Percentiles rank a stretch among this genome's conserved stretches.
These are phyloP conservation scores for Phoxinus dragarum DNA, from an alignment of 2,797 vertebrate species.

Conservation along the genomic window DNA sequence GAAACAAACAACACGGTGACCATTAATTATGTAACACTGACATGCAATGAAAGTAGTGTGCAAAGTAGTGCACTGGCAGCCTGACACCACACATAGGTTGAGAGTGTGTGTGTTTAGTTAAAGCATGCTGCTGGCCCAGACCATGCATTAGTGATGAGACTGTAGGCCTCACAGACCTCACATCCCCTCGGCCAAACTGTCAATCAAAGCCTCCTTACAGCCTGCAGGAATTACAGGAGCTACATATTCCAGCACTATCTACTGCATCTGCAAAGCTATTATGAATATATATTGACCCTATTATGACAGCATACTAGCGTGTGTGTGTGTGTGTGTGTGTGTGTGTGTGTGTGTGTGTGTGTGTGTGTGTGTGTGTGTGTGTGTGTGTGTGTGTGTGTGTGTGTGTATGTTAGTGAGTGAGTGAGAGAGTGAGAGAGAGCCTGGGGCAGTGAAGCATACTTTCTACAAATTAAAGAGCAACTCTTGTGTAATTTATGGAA, in stretches of 20 bases:
- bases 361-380: conserved; percentile 30
- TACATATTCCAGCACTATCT: conserved; percentile 71
- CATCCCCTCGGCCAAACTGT: conserved; percentile 61
- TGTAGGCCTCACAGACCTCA: conserved; percentile 53
- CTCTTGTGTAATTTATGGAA: conserved; percentile 82
- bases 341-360: conserved; percentile 32
- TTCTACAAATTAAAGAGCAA: conserved; percentile 80
- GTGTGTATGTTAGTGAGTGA: no score
- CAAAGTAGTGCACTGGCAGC: conserved; percentile 65
- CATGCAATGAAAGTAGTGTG: conserved; percentile 67
- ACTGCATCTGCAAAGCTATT: conserved; percentile 79
- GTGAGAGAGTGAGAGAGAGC: conserved; percentile 56
- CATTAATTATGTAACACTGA: conserved; percentile 72
- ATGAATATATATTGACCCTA: conserved; percentile 87
- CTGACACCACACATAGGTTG: conserved; percentile 71
- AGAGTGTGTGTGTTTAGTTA: conserved; percentile 76
- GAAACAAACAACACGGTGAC: conserved; percentile 54
- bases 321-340: conserved; percentile 28
- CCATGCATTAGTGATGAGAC: conserved; percentile 79
- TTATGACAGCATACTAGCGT: conserved; percentile 79
- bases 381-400: conserved; percentile 19
- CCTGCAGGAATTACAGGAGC: conserved; percentile 67
- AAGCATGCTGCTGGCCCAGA: conserved; percentile 75
- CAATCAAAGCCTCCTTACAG: conserved; percentile 61
- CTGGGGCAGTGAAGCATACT: conserved; percentile 79